Percentiles rank a stretch among this genome's conserved stretches.
Conservation (phyloP, 2,113 vertebrate species). For the Stigmatopora nigra region DNA sequence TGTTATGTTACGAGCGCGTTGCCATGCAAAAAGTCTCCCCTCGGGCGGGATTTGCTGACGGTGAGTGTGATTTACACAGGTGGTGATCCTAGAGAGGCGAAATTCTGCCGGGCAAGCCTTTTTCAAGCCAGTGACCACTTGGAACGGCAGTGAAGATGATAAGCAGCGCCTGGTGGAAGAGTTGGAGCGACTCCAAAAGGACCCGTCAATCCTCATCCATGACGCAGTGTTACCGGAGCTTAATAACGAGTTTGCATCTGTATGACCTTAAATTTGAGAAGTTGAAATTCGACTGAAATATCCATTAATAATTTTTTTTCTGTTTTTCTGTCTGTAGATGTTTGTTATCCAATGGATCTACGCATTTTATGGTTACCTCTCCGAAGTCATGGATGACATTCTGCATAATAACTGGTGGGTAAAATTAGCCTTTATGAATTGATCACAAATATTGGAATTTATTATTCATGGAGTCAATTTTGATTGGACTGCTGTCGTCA, state of each 20-base stretch:
- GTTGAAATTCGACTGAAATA: not conserved
- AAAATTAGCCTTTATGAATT: not conserved
- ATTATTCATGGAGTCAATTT: no score
- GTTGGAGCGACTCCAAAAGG: constrained; percentile 79
- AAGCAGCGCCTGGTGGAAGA: constrained; percentile 78
- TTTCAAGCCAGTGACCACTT: constrained; percentile 76
- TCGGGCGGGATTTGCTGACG: no score
- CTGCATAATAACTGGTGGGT: constrained; percentile 89
- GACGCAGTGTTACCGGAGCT: constrained; percentile 80
- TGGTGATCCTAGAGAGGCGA: constrained; percentile 85
- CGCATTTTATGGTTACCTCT: constrained; percentile 73
- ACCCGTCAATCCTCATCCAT: constrained; percentile 77
- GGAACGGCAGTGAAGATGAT: constrained; percentile 84
- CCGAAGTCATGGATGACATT: constrained; percentile 80
- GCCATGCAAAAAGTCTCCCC: no score
- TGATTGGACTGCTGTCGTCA: no score
- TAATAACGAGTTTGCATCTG: constrained; percentile 87
- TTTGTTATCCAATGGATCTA: constrained; percentile 91
- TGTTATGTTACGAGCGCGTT: no score
- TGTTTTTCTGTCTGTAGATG: constrained; percentile 62
- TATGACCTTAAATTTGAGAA: constrained; percentile 51
- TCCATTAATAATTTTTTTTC: not conserved
- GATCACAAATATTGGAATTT: not conserved
- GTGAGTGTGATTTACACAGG: constrained; percentile 59
- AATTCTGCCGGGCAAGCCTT: constrained; percentile 76